A percentile compares a stretch with the other conserved stretches of the same genome.
phyloP scores from a whole-genome alignment of 1,140 invertebrate species.

The Lucilia sericata region DNA sequence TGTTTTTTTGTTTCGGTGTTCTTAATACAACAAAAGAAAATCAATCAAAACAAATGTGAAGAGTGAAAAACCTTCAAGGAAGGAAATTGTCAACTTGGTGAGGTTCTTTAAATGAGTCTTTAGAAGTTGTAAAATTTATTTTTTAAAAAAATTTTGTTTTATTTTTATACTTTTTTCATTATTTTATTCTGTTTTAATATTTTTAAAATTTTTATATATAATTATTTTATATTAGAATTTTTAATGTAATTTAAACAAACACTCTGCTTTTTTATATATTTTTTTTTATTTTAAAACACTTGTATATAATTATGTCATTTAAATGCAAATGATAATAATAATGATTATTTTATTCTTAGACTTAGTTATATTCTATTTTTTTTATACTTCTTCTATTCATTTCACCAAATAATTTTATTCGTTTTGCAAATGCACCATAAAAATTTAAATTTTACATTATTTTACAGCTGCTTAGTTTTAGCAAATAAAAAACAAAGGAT shows the following conservation, averaged over 20 bases:
- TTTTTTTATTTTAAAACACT: background rate
- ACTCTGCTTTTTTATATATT: too few species aligned
- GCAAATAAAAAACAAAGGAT: background rate
- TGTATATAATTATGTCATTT: conserved; percentile 30
- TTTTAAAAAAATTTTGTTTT: background rate
- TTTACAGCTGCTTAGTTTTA: background rate
- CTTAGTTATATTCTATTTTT: background rate
- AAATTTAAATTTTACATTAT: conserved; percentile 36
- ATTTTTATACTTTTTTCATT: background rate
- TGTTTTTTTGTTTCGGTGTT: background rate
- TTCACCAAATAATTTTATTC: conserved; percentile 15
- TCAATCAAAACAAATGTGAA: background rate
- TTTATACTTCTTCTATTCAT: background rate
- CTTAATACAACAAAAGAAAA: background rate
- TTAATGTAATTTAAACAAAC: too few species aligned
- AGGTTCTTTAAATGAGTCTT: background rate
- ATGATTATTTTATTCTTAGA: conserved; percentile 21
- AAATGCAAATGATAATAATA: conserved; percentile 31
- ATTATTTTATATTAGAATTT: background rate
- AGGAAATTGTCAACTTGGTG: background rate
- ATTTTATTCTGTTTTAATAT: background rate
- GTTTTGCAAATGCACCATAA: background rate
- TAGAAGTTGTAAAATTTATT: background rate
- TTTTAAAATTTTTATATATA: background rate
- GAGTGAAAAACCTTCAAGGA: background rate